A percentile compares a stretch with the other conserved stretches of the same genome.
phyloP scores from a whole-genome alignment of 2,888 invertebrate genomes.

The Bombylius discolor region DNA sequence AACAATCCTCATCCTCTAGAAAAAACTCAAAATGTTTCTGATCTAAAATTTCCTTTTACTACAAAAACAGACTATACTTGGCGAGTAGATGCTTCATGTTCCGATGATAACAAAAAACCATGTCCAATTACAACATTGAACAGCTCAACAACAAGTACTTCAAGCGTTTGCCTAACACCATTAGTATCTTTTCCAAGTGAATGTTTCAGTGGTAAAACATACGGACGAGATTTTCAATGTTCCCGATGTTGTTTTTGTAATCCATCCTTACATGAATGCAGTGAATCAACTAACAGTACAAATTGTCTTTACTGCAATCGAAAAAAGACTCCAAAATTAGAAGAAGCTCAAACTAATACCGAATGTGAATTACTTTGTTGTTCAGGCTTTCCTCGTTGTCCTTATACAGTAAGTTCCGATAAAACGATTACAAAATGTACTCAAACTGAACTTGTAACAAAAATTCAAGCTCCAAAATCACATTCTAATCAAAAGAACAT shows the following conservation, averaged over 20 bases:
- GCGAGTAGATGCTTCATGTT: conserved; percentile 6
- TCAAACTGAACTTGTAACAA: neutral
- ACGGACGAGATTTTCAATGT: neutral
- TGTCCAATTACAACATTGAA: neutral
- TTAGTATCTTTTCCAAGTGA: neutral
- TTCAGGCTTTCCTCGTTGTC: neutral
- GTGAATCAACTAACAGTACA: neutral
- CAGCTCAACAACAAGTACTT: neutral
- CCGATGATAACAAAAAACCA: neutral
- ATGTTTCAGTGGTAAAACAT: neutral
- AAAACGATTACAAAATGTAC: neutral
- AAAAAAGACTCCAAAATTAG: conserved; percentile 7
- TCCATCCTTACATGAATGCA: conserved; percentile 12
- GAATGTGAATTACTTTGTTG: conserved; percentile 5
- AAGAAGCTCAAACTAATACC: conserved; percentile 10
- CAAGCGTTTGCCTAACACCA: neutral
- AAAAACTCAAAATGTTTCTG: no score
- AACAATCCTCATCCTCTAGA: no score
- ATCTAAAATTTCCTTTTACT: neutral
- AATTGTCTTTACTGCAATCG: conserved; percentile 11
- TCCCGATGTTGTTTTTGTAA: conserved; percentile 16
- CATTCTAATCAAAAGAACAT: no score
- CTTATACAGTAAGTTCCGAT: neutral
- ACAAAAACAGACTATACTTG: conserved; percentile 6
- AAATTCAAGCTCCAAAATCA: neutral